Percentiles rank a stretch among this genome's conserved stretches.
Conservation (phyloP, 2,113 vertebrate species). For the Herpetotheres cachinnans region DNA sequence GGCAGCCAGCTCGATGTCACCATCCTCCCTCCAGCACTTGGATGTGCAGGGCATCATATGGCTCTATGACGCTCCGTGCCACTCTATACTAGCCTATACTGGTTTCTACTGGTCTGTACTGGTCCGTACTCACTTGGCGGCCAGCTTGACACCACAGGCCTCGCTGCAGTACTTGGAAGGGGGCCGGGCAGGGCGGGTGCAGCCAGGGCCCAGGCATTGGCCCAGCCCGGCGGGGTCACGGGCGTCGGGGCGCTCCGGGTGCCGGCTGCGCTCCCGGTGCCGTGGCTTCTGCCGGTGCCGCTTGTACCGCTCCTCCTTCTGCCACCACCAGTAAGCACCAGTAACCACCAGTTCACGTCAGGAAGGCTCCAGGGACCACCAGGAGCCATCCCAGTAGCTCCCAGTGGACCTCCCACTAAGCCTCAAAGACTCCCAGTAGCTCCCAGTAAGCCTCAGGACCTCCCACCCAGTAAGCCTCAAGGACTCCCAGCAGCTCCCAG, state of each 20-base stretch:
- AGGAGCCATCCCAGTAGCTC: no score
- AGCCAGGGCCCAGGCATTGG: slow-evolving; percentile 91
- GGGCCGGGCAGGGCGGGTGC: slow-evolving; percentile 76
- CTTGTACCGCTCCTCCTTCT: slow-evolving; percentile 89
- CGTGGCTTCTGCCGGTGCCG: slow-evolving; percentile 91
- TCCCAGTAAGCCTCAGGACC: background rate
- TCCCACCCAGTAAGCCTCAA: background rate
- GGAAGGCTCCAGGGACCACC: background rate
- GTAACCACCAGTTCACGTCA: background rate
- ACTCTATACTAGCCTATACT: no score
- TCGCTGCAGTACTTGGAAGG: slow-evolving; percentile 94
- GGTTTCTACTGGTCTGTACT: fast-evolving
- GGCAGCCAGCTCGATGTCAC: no score
- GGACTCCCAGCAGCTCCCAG: no score
- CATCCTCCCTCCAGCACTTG: no score
- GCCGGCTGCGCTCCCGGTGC: slow-evolving; percentile 85
- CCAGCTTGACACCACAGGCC: slow-evolving; percentile 93
- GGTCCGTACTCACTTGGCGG: slow-evolving; percentile 81
- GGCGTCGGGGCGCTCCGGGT: slow-evolving; percentile 78
- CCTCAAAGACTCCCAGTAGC: background rate
- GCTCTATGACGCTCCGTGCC: no score
- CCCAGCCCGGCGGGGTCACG: slow-evolving; percentile 76
- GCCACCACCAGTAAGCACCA: background rate
- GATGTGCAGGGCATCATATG: no score
- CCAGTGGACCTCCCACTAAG: background rate